A percentile compares a stretch with the other conserved stretches of the same genome.
Evolutionary conservation across 2,113 vertebrate species (phyloP).

Genomic region (Carassius carassius): DNA sequence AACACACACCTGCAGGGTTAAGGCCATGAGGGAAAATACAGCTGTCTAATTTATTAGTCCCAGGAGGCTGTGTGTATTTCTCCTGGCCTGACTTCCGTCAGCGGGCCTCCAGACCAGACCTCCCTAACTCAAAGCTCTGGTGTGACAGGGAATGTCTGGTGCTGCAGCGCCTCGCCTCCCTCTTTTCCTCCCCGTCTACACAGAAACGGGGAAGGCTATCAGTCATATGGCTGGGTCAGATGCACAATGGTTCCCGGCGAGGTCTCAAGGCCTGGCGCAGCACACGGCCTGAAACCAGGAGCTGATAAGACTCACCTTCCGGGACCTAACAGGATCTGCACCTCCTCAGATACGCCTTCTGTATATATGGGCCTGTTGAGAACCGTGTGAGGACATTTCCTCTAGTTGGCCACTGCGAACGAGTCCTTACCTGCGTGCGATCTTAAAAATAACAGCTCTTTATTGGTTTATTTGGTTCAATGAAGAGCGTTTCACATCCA

Average conservation of each 20-base stretch:
- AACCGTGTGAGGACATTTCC: slow-evolving; percentile 37
- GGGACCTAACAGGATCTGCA: slow-evolving; percentile 65
- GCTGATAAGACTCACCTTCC: slow-evolving; percentile 81
- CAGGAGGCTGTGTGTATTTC: slow-evolving; percentile 71
- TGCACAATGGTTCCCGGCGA: slow-evolving; percentile 74
- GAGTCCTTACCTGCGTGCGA: neutral
- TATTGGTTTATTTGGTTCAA: neutral
- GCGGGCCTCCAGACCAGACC: slow-evolving; percentile 49
- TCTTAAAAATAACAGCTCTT: neutral
- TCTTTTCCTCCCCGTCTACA: slow-evolving; percentile 70
- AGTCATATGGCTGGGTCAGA: slow-evolving; percentile 75
- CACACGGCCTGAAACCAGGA: slow-evolving; percentile 69
- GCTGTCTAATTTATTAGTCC: slow-evolving; percentile 77
- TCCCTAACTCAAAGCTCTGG: slow-evolving; percentile 48
- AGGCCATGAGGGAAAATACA: slow-evolving; percentile 75
- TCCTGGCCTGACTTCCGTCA: slow-evolving; percentile 73
- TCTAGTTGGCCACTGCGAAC: neutral
- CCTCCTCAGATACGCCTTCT: slow-evolving; percentile 60
- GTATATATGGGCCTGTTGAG: slow-evolving; percentile 45
- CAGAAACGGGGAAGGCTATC: slow-evolving; percentile 71
- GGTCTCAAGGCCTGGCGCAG: slow-evolving; percentile 67
- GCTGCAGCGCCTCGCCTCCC: slow-evolving; percentile 63
- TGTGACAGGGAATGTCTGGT: slow-evolving; percentile 58
- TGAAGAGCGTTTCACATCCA: neutral
- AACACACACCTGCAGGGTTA: slow-evolving; percentile 79